Evolutionary conservation across 2,888 invertebrate species (phyloP).

Genomic region (Actias luna): DNA sequence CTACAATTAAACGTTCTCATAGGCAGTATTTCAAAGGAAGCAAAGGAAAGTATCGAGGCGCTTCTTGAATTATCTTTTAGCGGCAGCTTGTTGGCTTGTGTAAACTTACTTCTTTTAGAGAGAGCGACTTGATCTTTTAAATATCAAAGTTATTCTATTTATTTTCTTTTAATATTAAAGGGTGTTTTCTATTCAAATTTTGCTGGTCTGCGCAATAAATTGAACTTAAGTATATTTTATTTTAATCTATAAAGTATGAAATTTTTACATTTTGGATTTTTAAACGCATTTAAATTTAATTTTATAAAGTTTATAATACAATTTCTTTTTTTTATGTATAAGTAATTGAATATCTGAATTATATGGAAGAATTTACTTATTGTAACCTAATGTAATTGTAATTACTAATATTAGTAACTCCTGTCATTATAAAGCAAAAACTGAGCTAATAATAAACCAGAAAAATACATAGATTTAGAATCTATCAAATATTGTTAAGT

Average conservation of each 20-base stretch:
- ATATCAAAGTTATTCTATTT: background rate
- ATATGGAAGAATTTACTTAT: too few species aligned
- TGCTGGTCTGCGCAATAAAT: background rate
- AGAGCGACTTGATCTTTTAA: background rate
- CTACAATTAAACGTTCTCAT: conserved; percentile 12
- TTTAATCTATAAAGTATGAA: too few species aligned
- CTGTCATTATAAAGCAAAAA: too few species aligned
- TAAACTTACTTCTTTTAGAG: background rate
- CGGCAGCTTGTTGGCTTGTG: background rate
- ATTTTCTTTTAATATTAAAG: background rate
- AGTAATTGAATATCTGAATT: too few species aligned
- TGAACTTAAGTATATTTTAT: too few species aligned
- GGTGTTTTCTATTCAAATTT: background rate
- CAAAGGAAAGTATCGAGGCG: conserved; percentile 6
- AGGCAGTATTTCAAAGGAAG: conserved; percentile 8
- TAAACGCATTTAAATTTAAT: background rate
- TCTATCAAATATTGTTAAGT: too few species aligned
- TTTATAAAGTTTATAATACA: background rate
- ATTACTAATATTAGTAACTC: too few species aligned
- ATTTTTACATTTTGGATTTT: background rate
- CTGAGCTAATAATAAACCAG: too few species aligned
- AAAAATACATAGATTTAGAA: too few species aligned
- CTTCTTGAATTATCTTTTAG: conserved; percentile 10
- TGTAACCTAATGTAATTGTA: too few species aligned
- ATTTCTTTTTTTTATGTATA: background rate